Conservation (phyloP, 2,797 vertebrate species). For the Cheirogaleus major region DNA sequence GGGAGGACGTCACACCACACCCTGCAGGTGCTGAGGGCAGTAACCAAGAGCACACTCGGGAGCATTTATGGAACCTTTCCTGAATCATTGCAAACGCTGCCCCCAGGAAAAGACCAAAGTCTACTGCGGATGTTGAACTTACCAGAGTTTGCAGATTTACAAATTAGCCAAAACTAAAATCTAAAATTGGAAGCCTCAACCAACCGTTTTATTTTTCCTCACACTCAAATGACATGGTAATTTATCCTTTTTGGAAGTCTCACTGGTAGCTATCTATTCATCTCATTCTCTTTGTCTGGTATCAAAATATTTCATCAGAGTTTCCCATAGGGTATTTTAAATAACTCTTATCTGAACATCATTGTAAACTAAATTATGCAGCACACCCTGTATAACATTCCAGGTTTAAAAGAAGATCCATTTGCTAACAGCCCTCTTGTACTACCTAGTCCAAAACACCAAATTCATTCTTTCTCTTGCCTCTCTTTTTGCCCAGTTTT, state of each 20-base stretch:
- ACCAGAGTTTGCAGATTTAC: neutral
- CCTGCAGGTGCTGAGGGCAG: neutral
- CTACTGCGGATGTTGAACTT: neutral
- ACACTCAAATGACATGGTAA: neutral
- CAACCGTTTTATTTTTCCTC: neutral
- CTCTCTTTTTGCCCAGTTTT: neutral
- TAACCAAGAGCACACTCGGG: neutral
- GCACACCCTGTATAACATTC: neutral
- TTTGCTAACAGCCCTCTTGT: neutral
- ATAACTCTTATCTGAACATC: constrained; percentile 56
- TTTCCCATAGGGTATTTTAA: constrained; percentile 59
- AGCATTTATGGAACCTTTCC: neutral
- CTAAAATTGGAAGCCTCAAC: neutral
- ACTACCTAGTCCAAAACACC: neutral
- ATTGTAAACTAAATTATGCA: constrained; percentile 34
- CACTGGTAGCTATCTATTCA: neutral
- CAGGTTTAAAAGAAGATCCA: constrained; percentile 33
- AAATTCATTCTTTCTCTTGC: neutral
- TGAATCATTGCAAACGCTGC: fast-evolving
- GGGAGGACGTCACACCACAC: neutral
- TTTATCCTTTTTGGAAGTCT: neutral
- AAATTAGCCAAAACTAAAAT: neutral
- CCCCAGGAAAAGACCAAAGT: neutral
- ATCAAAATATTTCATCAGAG: constrained; percentile 45
- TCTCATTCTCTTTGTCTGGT: neutral